Conservation (phyloP, 2,113 vertebrate species). For the Crotophaga sulcirostris region DNA sequence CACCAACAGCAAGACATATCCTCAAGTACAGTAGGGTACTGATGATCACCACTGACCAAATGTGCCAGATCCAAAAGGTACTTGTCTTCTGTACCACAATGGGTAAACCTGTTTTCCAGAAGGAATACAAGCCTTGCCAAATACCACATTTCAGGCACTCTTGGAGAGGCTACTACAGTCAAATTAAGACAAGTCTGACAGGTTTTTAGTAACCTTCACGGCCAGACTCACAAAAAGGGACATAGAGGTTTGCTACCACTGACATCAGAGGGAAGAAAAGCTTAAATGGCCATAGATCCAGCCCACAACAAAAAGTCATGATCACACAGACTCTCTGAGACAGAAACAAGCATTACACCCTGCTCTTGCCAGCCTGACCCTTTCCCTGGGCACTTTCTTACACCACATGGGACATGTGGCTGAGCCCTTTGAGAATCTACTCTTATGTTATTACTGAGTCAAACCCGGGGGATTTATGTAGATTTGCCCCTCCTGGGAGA, state of each 20-base stretch:
- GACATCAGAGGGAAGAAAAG: not conserved
- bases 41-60: not conserved
- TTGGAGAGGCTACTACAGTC: not conserved
- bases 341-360: not conserved
- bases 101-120: not conserved
- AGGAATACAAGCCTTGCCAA: not conserved
- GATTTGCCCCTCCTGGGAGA: not conserved
- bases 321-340: not conserved
- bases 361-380: not conserved
- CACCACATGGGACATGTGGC: not conserved
- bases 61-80: not conserved
- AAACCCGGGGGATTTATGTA: not conserved
- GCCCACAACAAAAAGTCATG: not conserved
- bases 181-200: not conserved
- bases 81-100: not conserved
- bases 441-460: not conserved
- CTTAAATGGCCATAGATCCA: not conserved
- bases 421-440: not conserved
- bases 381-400: not conserved
- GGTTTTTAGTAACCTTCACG: not conserved
- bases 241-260: not conserved
- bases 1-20: rapidly evolving
- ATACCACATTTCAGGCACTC: not conserved
- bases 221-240: not conserved
- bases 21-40: not conserved